Conservation (phyloP, 2,113 vertebrate species). For the Phoenicopterus ruber region DNA sequence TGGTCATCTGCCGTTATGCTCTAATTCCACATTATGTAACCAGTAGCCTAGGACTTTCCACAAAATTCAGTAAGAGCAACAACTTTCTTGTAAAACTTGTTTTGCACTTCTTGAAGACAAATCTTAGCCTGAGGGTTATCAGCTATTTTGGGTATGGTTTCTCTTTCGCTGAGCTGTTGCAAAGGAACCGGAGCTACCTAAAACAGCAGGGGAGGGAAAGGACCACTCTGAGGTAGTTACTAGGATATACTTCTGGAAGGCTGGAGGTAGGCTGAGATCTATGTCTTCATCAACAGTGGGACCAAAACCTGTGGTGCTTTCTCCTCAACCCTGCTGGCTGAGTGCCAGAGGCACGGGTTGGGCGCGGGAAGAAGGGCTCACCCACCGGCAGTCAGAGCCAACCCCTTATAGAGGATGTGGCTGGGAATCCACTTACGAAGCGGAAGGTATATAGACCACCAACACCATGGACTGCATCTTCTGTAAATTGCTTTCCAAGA, state of each 20-base stretch:
- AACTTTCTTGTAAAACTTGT: background rate
- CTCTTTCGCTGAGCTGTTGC: background rate
- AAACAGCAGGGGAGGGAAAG: background rate
- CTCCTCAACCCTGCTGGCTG: background rate
- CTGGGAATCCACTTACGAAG: background rate
- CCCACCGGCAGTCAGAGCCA: background rate
- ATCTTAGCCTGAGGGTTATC: background rate
- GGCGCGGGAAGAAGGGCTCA: background rate
- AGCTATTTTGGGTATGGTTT: background rate
- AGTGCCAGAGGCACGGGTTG: background rate
- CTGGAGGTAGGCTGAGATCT: background rate
- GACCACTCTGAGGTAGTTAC: background rate
- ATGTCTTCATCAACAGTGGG: background rate
- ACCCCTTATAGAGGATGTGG: background rate
- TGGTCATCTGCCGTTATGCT: background rate
- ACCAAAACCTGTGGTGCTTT: background rate
- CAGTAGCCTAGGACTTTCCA: background rate
- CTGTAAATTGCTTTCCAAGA: background rate
- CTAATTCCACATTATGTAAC: background rate
- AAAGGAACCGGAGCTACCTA: background rate
- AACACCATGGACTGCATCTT: background rate
- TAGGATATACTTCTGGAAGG: background rate
- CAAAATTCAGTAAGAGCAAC: background rate
- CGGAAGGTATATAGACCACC: background rate
- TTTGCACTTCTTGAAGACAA: background rate